These are phyloP conservation scores for Rhyzopertha dominica DNA, from an alignment of 1,140 invertebrate species.

Conservation along the genomic window DNA sequence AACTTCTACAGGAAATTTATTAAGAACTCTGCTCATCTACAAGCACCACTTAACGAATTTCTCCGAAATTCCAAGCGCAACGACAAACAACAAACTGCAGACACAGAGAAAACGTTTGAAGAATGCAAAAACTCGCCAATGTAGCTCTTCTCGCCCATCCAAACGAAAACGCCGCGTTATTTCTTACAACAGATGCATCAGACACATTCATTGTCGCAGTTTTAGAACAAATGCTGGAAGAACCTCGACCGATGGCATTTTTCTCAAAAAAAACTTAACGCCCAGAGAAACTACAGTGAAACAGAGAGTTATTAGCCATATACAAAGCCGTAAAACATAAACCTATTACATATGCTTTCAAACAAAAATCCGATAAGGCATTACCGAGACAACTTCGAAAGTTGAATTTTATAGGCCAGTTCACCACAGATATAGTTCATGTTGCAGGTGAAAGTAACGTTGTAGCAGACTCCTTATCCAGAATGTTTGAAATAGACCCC, in stretches of 20 bases:
- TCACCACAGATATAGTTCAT: constrained; percentile 38
- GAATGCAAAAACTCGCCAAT: constrained; percentile 23
- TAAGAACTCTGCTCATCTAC: constrained; percentile 26
- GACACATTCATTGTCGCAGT: constrained; percentile 28
- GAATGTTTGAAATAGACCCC: constrained; percentile 22
- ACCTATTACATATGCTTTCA: constrained; percentile 22
- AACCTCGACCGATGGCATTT: constrained; percentile 15
- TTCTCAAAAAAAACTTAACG: constrained; percentile 30
- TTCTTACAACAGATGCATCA: constrained; percentile 34
- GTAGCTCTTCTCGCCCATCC: constrained; percentile 32
- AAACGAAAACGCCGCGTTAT: constrained; percentile 16
- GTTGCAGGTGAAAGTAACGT: constrained; percentile 34
- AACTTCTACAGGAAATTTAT: constrained; percentile 40
- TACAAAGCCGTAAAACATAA: constrained; percentile 34
- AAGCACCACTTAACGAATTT: constrained; percentile 23
- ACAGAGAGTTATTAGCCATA: constrained; percentile 46
- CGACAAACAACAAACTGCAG: constrained; percentile 27
- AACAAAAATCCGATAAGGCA: constrained; percentile 18
- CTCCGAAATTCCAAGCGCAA: constrained; percentile 11
- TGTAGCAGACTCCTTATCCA: constrained; percentile 32
- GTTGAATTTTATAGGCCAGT: constrained; percentile 35
- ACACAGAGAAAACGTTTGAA: constrained; percentile 23
- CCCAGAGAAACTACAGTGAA: constrained; percentile 39
- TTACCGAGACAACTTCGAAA: constrained; percentile 29
- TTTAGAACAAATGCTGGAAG: constrained; percentile 29